phyloP scores from a whole-genome alignment of 2,888 invertebrate genomes.

The Antheraea yamamai region DNA sequence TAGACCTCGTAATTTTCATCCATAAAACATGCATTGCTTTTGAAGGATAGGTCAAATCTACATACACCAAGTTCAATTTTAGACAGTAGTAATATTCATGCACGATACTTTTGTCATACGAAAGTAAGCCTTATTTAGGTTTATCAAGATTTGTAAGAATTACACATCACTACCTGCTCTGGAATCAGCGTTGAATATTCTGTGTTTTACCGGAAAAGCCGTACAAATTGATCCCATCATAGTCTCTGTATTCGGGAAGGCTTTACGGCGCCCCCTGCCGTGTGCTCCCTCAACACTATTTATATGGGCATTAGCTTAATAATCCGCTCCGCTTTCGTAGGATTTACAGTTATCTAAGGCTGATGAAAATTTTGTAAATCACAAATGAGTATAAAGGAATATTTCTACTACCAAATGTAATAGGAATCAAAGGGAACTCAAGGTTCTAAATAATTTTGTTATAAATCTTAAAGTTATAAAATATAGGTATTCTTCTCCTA shows the following conservation, averaged over 20 bases:
- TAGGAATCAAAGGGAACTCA: neutral
- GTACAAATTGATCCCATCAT: constrained; percentile 72
- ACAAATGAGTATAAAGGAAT: neutral
- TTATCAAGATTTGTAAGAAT: neutral
- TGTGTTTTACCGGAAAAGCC: constrained; percentile 39
- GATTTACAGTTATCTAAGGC: constrained; percentile 27
- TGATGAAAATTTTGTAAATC: neutral
- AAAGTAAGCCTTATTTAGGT: neutral
- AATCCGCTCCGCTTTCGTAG: constrained; percentile 49
- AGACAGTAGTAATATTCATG: too few species aligned
- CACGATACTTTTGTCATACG: too few species aligned
- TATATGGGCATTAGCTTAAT: constrained; percentile 59
- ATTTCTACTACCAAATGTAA: neutral
- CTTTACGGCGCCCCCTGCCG: constrained; percentile 43
- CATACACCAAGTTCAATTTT: too few species aligned
- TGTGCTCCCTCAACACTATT: constrained; percentile 59
- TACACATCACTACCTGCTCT: neutral
- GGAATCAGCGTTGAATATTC: constrained; percentile 5
- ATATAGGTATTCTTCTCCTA: too few species aligned
- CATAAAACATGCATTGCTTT: too few species aligned
- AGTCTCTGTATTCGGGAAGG: constrained; percentile 40
- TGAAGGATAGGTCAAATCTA: too few species aligned
- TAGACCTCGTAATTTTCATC: too few species aligned
- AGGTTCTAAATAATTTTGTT: neutral
- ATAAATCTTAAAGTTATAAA: too few species aligned